Evolutionary conservation across 2,113 vertebrate genomes (phyloP), one percentile per base, ranked within the genome.

Genomic region (Strix aluco): DNA sequence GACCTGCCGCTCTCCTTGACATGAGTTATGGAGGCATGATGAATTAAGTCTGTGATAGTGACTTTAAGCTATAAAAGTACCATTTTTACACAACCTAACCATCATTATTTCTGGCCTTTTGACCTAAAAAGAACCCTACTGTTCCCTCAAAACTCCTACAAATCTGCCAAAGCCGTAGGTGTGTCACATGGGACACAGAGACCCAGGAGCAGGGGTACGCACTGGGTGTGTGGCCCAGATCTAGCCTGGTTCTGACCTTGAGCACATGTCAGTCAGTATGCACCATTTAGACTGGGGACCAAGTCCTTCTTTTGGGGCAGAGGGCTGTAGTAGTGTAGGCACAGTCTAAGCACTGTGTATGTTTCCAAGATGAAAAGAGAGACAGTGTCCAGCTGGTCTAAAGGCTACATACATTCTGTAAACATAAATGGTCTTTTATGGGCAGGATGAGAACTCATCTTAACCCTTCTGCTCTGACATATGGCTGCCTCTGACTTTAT

Each of bases 251-350:
- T 75, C 23, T 70, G 19, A 36, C 29, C 13, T 26, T 62, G 42
- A 44, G 25, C 32, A 14, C 0, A 6, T 3, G 8, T 30, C 20
- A 81, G 55, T 44, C 0, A 0, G 7, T 30, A 26, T 13, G 18
- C 19, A 47, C 16, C 16, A 8, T 63, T 44, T 13, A 22, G 54
- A 44, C 10, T 15, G 55, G 15, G 12, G 40, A 74, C 9, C 16
- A 47, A 25, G 22, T 51, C n/a, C 54, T 73, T 40, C 26, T 62
- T 34, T 85, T 15, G 55, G 47, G 38, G 34, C 34, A 55, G 40
- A 72, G 21, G 34, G 13, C 58, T 72, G 34, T 22, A 59, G 20
- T 22, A 58, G 51, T 15, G 22, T 32, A 51, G 51, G n/a, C 32
- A 82, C 63, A 36, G 17, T 25, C 25, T 38, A 57, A 59, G 40